Evolutionary conservation across 2,888 invertebrate genomes (phyloP).

Genomic region (Rapana venosa): DNA sequence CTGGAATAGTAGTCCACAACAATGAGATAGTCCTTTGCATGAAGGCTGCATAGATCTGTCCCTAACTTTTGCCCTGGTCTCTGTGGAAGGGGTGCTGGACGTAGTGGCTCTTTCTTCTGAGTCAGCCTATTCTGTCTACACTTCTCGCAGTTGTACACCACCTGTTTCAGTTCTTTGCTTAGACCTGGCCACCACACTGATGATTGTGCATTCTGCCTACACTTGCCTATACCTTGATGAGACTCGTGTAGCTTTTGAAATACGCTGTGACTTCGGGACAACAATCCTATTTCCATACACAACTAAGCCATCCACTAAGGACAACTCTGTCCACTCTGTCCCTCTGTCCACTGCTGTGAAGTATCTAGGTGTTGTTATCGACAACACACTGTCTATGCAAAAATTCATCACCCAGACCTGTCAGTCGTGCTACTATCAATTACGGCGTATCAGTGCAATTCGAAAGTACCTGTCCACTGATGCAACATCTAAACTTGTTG

Average conservation of each 20-base stretch:
- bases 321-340: too few relatives aligned
- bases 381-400: too few relatives aligned
- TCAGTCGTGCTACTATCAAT: too few relatives aligned
- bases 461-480: too few relatives aligned
- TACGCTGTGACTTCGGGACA: not conserved
- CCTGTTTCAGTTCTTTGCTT: not conserved
- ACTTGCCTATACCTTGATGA: not conserved
- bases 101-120: conserved; percentile 6
- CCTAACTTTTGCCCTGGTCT: conserved; percentile 29
- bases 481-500: too few relatives aligned
- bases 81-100: conserved; percentile 6
- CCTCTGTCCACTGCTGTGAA: too few relatives aligned
- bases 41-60: conserved; percentile 33
- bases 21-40: conserved; percentile 26
- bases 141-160: not conserved
- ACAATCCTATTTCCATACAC: conserved; percentile 6
- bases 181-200: conserved; percentile 38
- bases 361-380: too few relatives aligned
- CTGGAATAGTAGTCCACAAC: conserved; percentile 36
- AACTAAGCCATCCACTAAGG: not conserved
- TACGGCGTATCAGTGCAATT: too few relatives aligned
- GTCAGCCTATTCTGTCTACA: not conserved
- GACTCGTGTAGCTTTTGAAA: conserved; percentile 24
- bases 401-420: too few relatives aligned
- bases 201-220: conserved; percentile 22